Base-by-base conservation (phyloP, 2,888 invertebrate genomes). In the Teinopalpus imperialis region DNA sequence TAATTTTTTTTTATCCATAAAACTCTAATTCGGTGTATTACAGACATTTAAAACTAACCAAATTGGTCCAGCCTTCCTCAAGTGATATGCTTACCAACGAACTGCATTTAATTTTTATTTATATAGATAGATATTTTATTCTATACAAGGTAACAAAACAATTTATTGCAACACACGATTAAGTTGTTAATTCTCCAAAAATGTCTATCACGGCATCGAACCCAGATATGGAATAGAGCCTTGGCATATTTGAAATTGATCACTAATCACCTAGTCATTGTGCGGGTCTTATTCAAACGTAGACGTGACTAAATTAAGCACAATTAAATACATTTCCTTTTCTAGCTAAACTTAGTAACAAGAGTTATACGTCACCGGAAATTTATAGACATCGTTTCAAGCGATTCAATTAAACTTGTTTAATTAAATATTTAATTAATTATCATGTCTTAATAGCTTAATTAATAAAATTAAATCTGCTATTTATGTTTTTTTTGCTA, bases 371-470 rank as follows among this genome's bases (percentile, higher is more conserved):
- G 20, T 27, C 16, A 13, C 9, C 26, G 27, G 2, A 8, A 30
- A 43, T 36, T 36, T 30, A 43, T 43, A 1, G 23, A 6, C 9
- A 14, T 43, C 23, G 8, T 26, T 42, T 12, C 42, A 18, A 7
- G 5, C 21, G 8, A 13, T 29, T 21, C 2, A 13, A 30, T 43
- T 10, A 9, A 30, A 43, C 36, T 43, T 29, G 36, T 36, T 43
- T 30, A 20, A 10, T 30, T 43, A 29, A 43, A 30, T 36, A 43
- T 34, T 3, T 27, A 43, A 34, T 34, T 34, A 43, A 43, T 43
- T 14, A 10, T 30, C 26, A 20, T 8, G 18, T 8, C n/a, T 35
- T 36, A 23, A 43, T 43, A 13, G 14, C 26, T 43, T 35, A 34
- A 35, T 43, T 29, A 30, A 18, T 24, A 9, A 29, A 35, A 13